Evolutionary conservation across 2,888 invertebrate species (phyloP), one percentile per base, ranked within the genome.

Genomic region (Ectemnius lituratus): DNA sequence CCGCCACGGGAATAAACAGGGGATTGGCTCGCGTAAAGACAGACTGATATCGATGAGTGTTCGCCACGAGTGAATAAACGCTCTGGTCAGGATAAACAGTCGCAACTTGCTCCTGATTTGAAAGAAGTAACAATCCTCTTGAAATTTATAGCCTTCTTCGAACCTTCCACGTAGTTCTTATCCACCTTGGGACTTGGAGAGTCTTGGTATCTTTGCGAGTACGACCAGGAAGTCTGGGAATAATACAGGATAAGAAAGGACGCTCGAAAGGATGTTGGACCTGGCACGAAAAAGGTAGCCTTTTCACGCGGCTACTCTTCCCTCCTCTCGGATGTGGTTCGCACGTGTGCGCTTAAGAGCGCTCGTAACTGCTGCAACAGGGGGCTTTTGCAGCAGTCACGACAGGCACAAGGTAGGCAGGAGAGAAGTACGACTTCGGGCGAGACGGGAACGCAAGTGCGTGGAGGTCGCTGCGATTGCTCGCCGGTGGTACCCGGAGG

Each of bases 291-390:
- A 37, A 37, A 37, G 37, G 37, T 37, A 4, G 37, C 37, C 37
- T 37, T 8, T 37, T 37, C 37, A 11, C 23, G 11, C 37, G 37
- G 37, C 5, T 1, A 37, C 28, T 20, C 28, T 37, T n/a, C n/a
- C 45, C 62, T 11, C 27, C 61, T 27, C 45, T 37, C 37, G 49
- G 64, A 49, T 45, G 18, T 59, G 23, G 37, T 45, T 27, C 16
- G 57, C 68, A 62, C 62, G 57, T 62, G 68, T 37, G 52, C 46
- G 16, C 52, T 52, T 20, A 27, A n/a, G 52, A 52, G 20, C 37
- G 27, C 14, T 37, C 37, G 37, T 20, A 61, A 37, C 59, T 4
- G 18, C 23, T 13, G 47, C 16, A 37, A 11, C 37, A 37, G 37
- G 37, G 37, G 37, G 5, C 8, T 37, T 37, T 8, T 6, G 13